These are phyloP conservation scores for Alouatta caraya DNA, from an alignment of 2,797 vertebrate species.

Conservation along the genomic window DNA sequence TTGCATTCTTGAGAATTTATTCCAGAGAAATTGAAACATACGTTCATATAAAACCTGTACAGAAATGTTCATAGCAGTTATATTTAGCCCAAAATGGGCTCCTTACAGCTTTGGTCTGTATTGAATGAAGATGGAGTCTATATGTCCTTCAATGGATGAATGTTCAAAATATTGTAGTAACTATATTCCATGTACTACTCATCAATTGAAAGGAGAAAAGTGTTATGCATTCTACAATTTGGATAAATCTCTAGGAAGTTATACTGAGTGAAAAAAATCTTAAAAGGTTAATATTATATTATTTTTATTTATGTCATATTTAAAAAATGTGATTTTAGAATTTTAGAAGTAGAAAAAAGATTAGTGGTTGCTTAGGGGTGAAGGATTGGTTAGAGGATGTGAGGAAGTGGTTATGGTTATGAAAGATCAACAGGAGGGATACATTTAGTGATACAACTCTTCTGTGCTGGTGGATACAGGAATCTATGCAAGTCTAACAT, in stretches of 20 bases:
- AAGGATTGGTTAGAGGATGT: background rate
- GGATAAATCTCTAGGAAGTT: background rate
- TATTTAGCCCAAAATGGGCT: background rate
- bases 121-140: background rate
- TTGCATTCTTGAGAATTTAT: background rate
- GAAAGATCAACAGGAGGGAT: background rate
- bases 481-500: background rate
- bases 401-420: background rate
- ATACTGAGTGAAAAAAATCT: background rate
- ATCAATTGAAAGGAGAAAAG: background rate
- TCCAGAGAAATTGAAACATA: background rate
- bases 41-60: background rate
- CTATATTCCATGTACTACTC: background rate
- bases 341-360: background rate
- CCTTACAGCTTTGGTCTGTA: background rate
- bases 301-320: background rate
- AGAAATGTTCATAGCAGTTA: background rate
- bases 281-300: background rate
- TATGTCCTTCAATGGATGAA: background rate
- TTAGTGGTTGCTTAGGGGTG: background rate
- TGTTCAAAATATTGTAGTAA: background rate
- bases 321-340: background rate
- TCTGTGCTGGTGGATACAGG: background rate
- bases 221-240: background rate
- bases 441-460: background rate